Base-by-base conservation (phyloP, 53 echinoderm and acorn worm species). In the Arbacia lixula region DNA sequence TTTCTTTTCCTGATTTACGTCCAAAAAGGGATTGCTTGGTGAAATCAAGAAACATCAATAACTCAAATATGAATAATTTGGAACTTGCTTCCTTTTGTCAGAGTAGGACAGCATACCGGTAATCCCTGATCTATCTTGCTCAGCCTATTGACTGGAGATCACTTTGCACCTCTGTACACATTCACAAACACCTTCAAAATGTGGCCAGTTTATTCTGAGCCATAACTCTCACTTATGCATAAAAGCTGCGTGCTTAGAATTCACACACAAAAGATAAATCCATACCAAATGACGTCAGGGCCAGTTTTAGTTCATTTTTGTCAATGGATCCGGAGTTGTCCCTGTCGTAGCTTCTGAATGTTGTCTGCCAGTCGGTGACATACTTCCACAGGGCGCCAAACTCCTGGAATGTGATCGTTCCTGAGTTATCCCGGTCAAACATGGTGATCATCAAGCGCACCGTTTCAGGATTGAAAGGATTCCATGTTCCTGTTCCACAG, bases 381-480 rank as follows among this genome's bases (percentile, higher is more conserved):
- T 99, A 99, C 76, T 95, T 99, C 99, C 99, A 99, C 26, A 99
- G 75, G 3, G 90, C 68, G 12, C 99, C 99, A 94, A 99, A 99
- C 85, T 99, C 99, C 55, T 99, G 92, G 77, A 99, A 99, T 86
- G 87, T 94, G 49, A 99, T 99, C 4, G 90, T 95, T 0, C 94
- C 99, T 5, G 68, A 87, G 50, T 91, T 53, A 55, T 94, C 92
- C 16, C 85, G 77, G 60, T 99, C 99, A 83, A 99, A 99, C 99
- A 99, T 99, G n/a, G 92, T 95, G 43, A 99, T 99, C 99, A 99
- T 99, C 68, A 99, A 54, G n/a, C 99, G 92, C 3, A 99, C 87
- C 9, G 99, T 99, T 66, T 99, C 99, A 43, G 94, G 99, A 64
- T 99, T 99, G 83, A 99, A 99, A 2, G 99, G 63, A 4, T 80